phyloP scores from a whole-genome alignment of 2,113 vertebrate genomes.

The Tapirus terrestris region DNA sequence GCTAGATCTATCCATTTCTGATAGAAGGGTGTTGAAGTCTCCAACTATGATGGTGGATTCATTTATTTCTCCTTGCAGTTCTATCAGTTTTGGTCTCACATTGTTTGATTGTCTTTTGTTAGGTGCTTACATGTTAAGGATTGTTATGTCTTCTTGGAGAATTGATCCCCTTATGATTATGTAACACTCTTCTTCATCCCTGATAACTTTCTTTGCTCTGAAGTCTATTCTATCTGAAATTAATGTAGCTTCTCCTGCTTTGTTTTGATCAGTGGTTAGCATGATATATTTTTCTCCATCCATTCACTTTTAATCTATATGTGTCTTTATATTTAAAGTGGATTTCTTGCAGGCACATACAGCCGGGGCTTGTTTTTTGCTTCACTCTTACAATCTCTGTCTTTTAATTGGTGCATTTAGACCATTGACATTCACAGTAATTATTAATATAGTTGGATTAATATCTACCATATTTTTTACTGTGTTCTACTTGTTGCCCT shows the following conservation, averaged over 20 bases:
- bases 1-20: not conserved
- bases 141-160: not conserved
- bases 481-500: not conserved
- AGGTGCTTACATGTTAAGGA: not conserved
- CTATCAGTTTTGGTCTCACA: not conserved
- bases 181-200: not conserved
- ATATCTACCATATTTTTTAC: not conserved
- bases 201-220: not conserved
- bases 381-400: not conserved
- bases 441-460: not conserved
- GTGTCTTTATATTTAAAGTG: not conserved
- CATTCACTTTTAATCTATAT: not conserved
- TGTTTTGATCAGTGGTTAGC: not conserved
- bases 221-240: not conserved
- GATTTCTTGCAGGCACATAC: not conserved
- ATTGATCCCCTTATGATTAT: not conserved
- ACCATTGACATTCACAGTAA: not conserved
- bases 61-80: not conserved
- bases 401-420: not conserved
- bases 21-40: not conserved
- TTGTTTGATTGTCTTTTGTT: not conserved
- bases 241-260: not conserved
- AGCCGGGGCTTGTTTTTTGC: not conserved
- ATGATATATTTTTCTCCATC: not conserved
- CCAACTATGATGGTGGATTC: not conserved